These are phyloP conservation scores for Acanthopagrus latus DNA, from an alignment of 2,797 vertebrate genomes.

Conservation along the genomic window DNA sequence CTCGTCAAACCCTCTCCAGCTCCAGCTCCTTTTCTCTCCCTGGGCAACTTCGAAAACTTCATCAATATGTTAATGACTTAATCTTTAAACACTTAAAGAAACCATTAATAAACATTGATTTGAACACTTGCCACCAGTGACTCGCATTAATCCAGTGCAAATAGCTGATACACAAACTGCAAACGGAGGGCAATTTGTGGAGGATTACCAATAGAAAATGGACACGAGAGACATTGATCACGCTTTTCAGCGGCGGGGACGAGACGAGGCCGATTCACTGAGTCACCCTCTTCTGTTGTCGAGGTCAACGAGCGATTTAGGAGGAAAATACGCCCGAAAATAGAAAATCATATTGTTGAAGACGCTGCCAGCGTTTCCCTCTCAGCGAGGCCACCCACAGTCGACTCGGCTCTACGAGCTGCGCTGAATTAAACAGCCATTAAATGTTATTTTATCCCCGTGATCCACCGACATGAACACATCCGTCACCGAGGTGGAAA, in stretches of 20 bases:
- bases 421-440: not conserved
- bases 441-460: not conserved
- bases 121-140: conserved; percentile 88
- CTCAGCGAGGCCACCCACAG: conserved; percentile 23
- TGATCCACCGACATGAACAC: not conserved
- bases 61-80: conserved; percentile 99
- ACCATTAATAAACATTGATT: conserved; percentile 95
- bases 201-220: conserved; percentile 66
- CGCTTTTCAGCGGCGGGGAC: conserved; percentile 23
- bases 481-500: not conserved
- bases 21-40: conserved; percentile 89
- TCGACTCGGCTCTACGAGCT: not conserved
- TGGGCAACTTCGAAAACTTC: conserved; percentile 93
- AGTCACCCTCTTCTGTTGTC: conserved; percentile 11
- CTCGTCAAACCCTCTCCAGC: conserved; percentile 87
- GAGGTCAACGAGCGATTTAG: conserved; percentile 32
- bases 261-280: conserved; percentile 39
- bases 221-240: conserved; percentile 58
- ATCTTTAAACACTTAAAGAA: conserved; percentile 96
- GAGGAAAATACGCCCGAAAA: not conserved
- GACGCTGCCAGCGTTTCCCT: not conserved
- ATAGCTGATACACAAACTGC: conserved; percentile 90
- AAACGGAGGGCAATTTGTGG: conserved; percentile 61
- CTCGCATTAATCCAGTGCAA: conserved; percentile 94
- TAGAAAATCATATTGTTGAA: not conserved